These are phyloP conservation scores for Epicampocera succincta DNA, from an alignment of 2,888 invertebrate genomes.

Conservation along the genomic window DNA sequence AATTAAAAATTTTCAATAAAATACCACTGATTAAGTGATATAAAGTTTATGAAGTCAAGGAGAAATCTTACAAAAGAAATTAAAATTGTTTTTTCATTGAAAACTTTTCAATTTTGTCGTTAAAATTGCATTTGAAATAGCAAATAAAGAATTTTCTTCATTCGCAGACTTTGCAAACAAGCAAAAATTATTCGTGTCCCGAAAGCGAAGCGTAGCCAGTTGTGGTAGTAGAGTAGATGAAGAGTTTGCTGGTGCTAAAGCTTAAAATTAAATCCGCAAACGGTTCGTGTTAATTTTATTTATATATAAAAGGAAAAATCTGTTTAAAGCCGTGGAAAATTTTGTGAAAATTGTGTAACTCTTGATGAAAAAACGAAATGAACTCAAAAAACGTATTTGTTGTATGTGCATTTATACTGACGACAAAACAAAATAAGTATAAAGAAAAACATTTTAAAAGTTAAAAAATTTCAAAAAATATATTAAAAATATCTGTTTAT, in stretches of 20 bases:
- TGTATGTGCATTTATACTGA: slow-evolving; percentile 25
- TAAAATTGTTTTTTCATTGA: slow-evolving; percentile 60
- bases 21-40: slow-evolving; percentile 73
- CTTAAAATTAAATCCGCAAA: slow-evolving; percentile 63
- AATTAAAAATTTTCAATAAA: slow-evolving; percentile 77
- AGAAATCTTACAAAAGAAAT: slow-evolving; percentile 69
- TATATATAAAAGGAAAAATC: slow-evolving; percentile 34
- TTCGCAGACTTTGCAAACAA: slow-evolving; percentile 73
- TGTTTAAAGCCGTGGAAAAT: slow-evolving; percentile 38
- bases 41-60: slow-evolving; percentile 74
- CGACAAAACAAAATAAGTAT: slow-evolving; percentile 25
- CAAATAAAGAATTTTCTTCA: slow-evolving; percentile 74
- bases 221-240: slow-evolving; percentile 58
- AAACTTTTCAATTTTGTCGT: slow-evolving; percentile 70
- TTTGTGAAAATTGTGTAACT: slow-evolving; percentile 64
- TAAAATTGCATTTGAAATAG: slow-evolving; percentile 70
- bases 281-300: slow-evolving; percentile 53
- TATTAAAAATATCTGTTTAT: slow-evolving; percentile 19
- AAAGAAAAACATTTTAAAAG: slow-evolving; percentile 25
- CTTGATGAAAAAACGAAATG: slow-evolving; percentile 17
- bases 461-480: slow-evolving; percentile 1
- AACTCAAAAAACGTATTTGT: slow-evolving; percentile 12
- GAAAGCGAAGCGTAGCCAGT: slow-evolving; percentile 71
- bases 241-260: slow-evolving; percentile 64
- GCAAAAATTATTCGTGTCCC: slow-evolving; percentile 72